Evolutionary conservation across 2,113 vertebrate species (phyloP).

Genomic region (Neotragus pygmaeus): DNA sequence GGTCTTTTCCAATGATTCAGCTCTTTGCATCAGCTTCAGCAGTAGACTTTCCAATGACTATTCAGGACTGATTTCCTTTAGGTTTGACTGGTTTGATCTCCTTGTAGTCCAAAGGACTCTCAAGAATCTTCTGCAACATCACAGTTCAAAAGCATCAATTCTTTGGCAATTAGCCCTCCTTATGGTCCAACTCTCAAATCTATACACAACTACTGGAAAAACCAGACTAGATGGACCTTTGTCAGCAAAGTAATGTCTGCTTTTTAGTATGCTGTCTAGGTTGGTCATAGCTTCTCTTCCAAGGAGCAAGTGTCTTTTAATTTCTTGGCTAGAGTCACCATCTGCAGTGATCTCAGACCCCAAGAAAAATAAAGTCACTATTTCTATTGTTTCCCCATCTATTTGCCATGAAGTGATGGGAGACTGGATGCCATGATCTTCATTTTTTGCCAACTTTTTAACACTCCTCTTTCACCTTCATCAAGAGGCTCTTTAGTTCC

Average conservation of each 20-base stretch:
- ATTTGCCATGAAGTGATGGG: neutral
- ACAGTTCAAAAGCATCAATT: neutral
- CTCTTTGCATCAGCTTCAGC: neutral
- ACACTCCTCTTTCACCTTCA: neutral
- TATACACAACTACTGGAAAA: neutral
- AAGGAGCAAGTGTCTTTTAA: neutral
- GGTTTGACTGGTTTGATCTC: neutral
- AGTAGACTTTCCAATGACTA: neutral
- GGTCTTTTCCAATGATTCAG: neutral
- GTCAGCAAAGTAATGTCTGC: neutral
- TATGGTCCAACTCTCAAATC: neutral
- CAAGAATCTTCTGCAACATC: neutral
- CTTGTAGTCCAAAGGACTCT: neutral
- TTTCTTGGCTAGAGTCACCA: neutral
- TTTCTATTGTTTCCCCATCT: neutral
- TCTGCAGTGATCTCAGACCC: neutral
- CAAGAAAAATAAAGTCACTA: neutral
- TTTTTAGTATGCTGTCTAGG: neutral
- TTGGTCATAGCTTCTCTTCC: neutral
- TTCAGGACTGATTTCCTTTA: neutral
- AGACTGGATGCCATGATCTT: neutral
- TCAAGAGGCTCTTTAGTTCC: neutral
- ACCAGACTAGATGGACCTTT: neutral
- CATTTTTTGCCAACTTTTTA: neutral
- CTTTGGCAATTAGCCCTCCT: neutral